A percentile compares a stretch with the other conserved stretches of the same genome.
These are phyloP conservation scores for Felis chaus DNA, from an alignment of 2,113 vertebrate species.

Conservation along the genomic window DNA sequence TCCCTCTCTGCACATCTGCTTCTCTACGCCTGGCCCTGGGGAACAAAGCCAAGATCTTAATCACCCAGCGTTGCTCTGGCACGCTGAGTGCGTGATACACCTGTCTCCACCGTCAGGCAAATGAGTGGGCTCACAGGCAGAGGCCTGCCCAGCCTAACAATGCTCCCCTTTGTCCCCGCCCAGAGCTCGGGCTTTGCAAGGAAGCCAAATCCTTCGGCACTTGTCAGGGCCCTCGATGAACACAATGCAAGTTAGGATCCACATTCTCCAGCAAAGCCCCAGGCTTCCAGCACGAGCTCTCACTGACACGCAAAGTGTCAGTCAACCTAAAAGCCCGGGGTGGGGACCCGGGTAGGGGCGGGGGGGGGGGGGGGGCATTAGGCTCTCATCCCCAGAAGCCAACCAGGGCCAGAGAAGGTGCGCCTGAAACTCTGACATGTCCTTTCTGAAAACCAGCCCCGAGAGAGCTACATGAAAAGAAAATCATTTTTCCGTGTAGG, in stretches of 20 bases:
- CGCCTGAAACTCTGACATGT: background rate
- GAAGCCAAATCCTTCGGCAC: constrained; percentile 87
- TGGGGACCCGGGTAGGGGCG: background rate
- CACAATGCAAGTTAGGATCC: constrained; percentile 81
- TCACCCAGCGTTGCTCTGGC: constrained; percentile 79
- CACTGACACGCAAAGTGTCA: constrained; percentile 87
- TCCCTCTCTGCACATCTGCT: background rate
- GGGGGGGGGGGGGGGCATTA: background rate
- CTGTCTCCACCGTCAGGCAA: constrained; percentile 90
- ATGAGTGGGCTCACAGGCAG: constrained; percentile 84
- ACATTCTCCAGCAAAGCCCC: constrained; percentile 83
- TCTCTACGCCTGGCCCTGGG: background rate
- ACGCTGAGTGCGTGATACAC: constrained; percentile 90
- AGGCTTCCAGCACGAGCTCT: constrained; percentile 81
- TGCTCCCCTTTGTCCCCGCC: constrained; percentile 89
- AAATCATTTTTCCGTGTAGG: background rate
- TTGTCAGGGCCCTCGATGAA: constrained; percentile 76
- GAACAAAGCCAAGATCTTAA: constrained; percentile 59
- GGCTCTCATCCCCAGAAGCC: constrained; percentile 25
- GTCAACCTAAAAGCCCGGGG: constrained; percentile 70
- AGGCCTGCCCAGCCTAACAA: constrained; percentile 90
- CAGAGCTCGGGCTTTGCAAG: constrained; percentile 82
- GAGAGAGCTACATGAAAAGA: background rate
- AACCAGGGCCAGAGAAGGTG: constrained; percentile 47
- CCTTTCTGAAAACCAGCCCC: constrained; percentile 19